These are phyloP conservation scores for Protula sp. DNA, from an alignment of 2,888 invertebrate genomes.

Conservation along the genomic window DNA sequence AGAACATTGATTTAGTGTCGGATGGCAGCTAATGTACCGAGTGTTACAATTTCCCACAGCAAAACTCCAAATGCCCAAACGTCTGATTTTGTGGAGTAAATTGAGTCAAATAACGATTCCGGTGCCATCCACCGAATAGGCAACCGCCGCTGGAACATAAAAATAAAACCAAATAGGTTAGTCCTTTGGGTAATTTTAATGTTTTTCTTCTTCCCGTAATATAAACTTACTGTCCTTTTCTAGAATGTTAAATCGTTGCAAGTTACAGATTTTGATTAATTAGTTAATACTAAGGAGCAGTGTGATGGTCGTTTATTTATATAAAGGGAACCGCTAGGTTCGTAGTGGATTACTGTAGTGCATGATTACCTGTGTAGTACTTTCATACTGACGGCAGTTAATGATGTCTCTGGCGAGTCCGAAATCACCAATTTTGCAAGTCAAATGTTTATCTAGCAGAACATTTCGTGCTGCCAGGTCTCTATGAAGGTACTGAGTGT, in stretches of 20 bases:
- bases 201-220: no score
- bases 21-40: constrained; percentile 60
- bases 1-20: no score
- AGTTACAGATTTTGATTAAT: no score
- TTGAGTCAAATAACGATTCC: constrained; percentile 86
- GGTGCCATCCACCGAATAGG: constrained; percentile 93
- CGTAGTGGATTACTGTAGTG: no score
- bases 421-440: constrained; percentile 83
- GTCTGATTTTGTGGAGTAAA: constrained; percentile 89
- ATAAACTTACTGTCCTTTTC: no score
- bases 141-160: constrained; percentile 41
- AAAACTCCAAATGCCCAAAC: constrained; percentile 94
- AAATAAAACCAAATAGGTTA: neutral
- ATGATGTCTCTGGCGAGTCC: constrained; percentile 84
- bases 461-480: constrained; percentile 79
- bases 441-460: constrained; percentile 75
- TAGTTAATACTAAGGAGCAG: no score
- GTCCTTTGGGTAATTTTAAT: neutral
- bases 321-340: no score
- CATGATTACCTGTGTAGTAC: constrained; percentile 52
- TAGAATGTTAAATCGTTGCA: no score
- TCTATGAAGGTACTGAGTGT: constrained; percentile 71
- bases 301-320: no score
- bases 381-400: constrained; percentile 59
- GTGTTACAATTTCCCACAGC: constrained; percentile 92